Conservation (phyloP, 92 coral and sea anemone genomes). For the Micromussa lordhowensis region DNA sequence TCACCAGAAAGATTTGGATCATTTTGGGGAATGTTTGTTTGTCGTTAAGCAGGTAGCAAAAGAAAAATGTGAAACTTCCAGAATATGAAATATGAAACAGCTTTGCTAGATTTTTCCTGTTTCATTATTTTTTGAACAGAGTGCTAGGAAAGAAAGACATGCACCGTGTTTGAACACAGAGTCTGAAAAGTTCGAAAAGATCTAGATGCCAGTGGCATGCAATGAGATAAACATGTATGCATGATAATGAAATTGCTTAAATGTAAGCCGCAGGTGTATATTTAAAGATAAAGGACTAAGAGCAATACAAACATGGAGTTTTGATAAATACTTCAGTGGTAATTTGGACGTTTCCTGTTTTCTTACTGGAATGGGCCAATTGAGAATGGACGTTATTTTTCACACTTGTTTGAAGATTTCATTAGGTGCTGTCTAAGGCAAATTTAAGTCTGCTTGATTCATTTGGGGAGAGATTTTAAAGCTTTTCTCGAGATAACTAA, state of each 20-base stretch:
- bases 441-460: neutral
- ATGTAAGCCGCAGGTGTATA: constrained; percentile 18
- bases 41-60: neutral
- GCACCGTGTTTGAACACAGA: neutral
- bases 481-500: constrained; percentile 17
- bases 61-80: neutral
- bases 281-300: neutral
- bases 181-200: neutral
- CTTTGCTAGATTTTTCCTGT: neutral
- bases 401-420: neutral
- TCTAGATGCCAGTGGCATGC: neutral
- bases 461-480: neutral
- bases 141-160: neutral
- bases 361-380: neutral
- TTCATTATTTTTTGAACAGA: neutral
- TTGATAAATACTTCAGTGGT: neutral
- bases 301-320: neutral
- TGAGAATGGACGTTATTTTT: neutral
- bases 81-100: neutral
- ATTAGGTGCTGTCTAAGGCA: neutral
- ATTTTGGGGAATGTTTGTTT: neutral
- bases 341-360: constrained; percentile 32
- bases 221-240: neutral
- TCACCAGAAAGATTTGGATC: neutral
- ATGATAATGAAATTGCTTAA: constrained; percentile 6